A percentile compares a stretch with the other conserved stretches of the same genome.
Conservation (phyloP, 37 sponge, comb jelly and placozoan genomes). For the Aplysina aerophoba region DNA sequence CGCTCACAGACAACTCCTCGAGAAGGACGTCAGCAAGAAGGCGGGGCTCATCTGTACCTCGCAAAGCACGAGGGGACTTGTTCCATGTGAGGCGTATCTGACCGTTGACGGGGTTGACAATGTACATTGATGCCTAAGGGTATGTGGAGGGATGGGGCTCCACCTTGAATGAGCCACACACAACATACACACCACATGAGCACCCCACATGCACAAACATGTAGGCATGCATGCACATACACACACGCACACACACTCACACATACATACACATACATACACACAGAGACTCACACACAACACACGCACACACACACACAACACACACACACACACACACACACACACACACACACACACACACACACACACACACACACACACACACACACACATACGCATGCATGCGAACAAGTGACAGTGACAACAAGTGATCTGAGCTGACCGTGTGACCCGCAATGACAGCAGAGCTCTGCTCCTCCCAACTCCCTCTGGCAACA, state of each 20-base stretch:
- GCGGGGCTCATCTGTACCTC: slow-evolving; percentile 70
- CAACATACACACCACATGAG: neutral
- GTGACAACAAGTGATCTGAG: too few relatives aligned
- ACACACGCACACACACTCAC: slow-evolving; percentile 24
- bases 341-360: slow-evolving; percentile 5
- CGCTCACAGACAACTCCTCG: slow-evolving; percentile 62
- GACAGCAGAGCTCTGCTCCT: too few relatives aligned
- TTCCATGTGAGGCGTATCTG: slow-evolving; percentile 66
- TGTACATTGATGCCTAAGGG: slow-evolving; percentile 31
- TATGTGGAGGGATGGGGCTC: neutral
- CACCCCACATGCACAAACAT: too few relatives aligned
- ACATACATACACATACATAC: too few relatives aligned
- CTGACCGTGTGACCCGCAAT: too few relatives aligned
- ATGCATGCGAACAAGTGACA: neutral
- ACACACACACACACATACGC: neutral
- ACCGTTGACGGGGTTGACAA: slow-evolving; percentile 70
- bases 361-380: neutral
- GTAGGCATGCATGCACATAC: too few relatives aligned
- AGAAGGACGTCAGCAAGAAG: slow-evolving; percentile 60
- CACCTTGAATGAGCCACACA: neutral
- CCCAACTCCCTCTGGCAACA: too few relatives aligned
- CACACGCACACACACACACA: too few relatives aligned
- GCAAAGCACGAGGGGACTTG: slow-evolving; percentile 63
- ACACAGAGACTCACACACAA: too few relatives aligned
- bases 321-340: too few relatives aligned